phyloP scores from a whole-genome alignment of 2,888 invertebrate genomes.

The Papilio elwesi region DNA sequence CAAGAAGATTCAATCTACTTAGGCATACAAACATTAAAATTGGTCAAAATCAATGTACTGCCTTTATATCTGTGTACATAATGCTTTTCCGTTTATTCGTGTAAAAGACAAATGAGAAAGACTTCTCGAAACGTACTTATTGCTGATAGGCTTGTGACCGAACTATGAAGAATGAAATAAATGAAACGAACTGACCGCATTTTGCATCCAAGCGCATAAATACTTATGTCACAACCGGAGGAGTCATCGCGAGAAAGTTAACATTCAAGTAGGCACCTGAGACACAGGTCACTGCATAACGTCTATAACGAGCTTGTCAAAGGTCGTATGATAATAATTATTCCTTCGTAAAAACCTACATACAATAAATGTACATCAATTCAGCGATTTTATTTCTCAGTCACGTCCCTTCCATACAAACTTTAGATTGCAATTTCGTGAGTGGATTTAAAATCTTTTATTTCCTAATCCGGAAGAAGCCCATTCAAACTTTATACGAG shows the following conservation, averaged over 20 bases:
- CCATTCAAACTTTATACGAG: slow-evolving; percentile 16
- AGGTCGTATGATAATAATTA: slow-evolving; percentile 32
- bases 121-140: too few relatives aligned
- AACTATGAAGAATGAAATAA: neutral
- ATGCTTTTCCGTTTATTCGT: too few relatives aligned
- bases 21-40: too few relatives aligned
- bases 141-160: too few relatives aligned
- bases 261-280: slow-evolving; percentile 27
- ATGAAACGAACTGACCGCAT: neutral
- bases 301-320: slow-evolving; percentile 22
- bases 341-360: slow-evolving; percentile 5
- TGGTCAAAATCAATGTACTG: too few relatives aligned
- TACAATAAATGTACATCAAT: slow-evolving; percentile 1
- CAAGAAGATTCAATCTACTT: too few relatives aligned
- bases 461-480: slow-evolving; percentile 15
- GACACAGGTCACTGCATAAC: slow-evolving; percentile 25
- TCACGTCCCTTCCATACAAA: slow-evolving; percentile 32
- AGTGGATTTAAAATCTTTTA: slow-evolving; percentile 39
- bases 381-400: slow-evolving; percentile 32
- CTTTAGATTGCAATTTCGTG: slow-evolving; percentile 38
- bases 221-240: slow-evolving; percentile 24
- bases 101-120: too few relatives aligned
- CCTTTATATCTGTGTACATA: too few relatives aligned
- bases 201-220: slow-evolving; percentile 14
- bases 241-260: slow-evolving; percentile 34